Conservation (phyloP, 1,140 invertebrate species). For the Schlechtendalia chinensis region DNA sequence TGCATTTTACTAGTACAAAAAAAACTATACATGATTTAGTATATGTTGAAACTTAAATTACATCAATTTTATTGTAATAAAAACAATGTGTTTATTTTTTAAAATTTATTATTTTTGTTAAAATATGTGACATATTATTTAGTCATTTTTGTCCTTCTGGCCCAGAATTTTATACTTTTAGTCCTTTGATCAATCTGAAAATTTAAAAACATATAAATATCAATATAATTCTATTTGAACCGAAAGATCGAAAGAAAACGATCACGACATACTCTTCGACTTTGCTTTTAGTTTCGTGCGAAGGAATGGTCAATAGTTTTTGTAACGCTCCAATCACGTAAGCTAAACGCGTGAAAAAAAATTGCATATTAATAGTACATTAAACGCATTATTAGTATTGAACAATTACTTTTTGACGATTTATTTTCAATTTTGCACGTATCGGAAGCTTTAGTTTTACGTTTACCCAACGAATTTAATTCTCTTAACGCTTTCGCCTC, state of each 20-base stretch:
- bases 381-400: neutral
- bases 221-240: no score
- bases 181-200: constrained; percentile 7
- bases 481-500: neutral
- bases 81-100: no score
- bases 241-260: no score
- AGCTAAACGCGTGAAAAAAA: neutral
- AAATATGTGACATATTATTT: no score
- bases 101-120: no score
- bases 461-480: neutral
- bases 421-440: neutral
- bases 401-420: neutral
- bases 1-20: no score
- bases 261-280: constrained; percentile 2
- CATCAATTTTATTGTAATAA: no score
- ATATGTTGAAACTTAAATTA: no score
- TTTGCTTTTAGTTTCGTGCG: neutral
- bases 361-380: neutral
- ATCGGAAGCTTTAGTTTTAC: neutral
- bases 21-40: no score
- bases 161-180: neutral
- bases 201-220: neutral
- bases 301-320: neutral
- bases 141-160: no score
- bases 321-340: neutral